Evolutionary conservation across 2,113 vertebrate species (phyloP).

Genomic region (Smithornis capensis): DNA sequence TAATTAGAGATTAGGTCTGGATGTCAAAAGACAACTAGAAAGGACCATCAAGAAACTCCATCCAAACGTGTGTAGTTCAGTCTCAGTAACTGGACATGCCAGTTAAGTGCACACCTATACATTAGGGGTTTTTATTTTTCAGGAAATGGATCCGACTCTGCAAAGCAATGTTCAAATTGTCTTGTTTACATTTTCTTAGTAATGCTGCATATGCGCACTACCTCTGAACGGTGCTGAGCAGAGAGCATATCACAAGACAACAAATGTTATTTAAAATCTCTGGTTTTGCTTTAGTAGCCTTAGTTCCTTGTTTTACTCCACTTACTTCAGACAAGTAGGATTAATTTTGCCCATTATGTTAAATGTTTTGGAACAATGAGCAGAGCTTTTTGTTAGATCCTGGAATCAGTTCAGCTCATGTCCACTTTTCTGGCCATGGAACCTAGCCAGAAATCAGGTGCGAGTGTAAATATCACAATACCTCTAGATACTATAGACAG

Average conservation of each 20-base stretch:
- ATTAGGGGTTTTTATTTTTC: neutral
- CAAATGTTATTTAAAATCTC: neutral
- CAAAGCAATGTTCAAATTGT: constrained; percentile 18
- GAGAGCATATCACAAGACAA: neutral
- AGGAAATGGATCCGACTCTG: neutral
- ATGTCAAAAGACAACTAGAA: neutral
- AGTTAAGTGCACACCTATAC: neutral
- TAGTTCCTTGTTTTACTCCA: neutral
- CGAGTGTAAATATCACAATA: neutral
- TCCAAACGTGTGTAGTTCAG: rapidly evolving
- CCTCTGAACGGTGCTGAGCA: constrained; percentile 54
- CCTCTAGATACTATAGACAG: neutral
- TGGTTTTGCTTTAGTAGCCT: neutral
- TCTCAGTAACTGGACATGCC: neutral
- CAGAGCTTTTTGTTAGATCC: neutral
- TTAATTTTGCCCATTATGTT: neutral
- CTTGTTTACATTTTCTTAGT: constrained; percentile 50
- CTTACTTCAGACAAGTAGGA: neutral
- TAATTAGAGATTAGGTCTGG: neutral
- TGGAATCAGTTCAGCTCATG: neutral
- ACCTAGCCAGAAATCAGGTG: neutral
- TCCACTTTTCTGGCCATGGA: neutral
- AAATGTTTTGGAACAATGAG: neutral
- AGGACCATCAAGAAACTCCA: neutral
- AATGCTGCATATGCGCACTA: constrained; percentile 35